Percentiles rank a stretch among this genome's conserved stretches.
Conservation (phyloP, 2,113 vertebrate genomes). For the Pyrgilauda ruficollis region DNA sequence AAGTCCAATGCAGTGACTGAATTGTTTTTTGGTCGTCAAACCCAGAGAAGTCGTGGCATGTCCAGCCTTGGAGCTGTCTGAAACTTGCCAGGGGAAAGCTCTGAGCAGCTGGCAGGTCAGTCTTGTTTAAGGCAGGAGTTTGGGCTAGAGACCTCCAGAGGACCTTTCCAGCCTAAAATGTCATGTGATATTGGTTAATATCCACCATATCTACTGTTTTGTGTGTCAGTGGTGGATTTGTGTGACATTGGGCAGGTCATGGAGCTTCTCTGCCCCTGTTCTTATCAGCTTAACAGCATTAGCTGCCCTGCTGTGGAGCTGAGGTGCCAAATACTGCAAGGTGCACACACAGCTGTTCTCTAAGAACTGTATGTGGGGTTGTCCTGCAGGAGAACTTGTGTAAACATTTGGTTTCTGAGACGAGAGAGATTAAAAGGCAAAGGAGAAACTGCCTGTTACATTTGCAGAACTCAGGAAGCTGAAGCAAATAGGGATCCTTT, state of each 20-base stretch:
- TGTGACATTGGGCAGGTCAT: neutral
- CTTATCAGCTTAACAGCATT: neutral
- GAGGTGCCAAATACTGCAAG: neutral
- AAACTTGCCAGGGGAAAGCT: neutral
- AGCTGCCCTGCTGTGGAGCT: neutral
- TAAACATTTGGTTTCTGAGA: neutral
- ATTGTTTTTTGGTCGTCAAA: neutral
- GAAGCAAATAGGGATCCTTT: neutral
- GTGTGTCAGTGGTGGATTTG: neutral
- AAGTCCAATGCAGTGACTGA: neutral
- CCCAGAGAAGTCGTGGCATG: neutral
- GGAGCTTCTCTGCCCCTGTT: neutral
- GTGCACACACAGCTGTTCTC: neutral
- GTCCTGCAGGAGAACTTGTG: neutral
- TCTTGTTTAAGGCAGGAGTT: neutral
- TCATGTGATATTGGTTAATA: rapidly evolving
- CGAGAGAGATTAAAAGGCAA: neutral
- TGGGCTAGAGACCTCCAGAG: neutral
- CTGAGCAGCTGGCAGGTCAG: neutral
- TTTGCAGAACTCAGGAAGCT: neutral
- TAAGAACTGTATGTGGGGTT: rapidly evolving
- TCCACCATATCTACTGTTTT: neutral
- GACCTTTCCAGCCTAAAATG: neutral
- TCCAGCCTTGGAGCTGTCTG: neutral
- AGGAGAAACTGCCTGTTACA: neutral